Conservation (phyloP, 2,797 vertebrate species). For the Xerus rutilus region DNA sequence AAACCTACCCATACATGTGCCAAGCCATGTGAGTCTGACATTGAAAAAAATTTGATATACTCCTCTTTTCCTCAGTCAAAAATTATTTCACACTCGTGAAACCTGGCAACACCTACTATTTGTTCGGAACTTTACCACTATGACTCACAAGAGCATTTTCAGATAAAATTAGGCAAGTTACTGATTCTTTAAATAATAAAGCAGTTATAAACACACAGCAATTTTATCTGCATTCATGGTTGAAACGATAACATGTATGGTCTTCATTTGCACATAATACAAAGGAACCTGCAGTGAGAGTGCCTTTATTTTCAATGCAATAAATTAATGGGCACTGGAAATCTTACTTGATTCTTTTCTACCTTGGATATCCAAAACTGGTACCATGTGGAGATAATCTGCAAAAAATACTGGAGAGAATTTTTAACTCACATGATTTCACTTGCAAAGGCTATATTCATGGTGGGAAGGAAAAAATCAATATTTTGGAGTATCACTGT, state of each 20-base stretch:
- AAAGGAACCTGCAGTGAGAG: constrained; percentile 41
- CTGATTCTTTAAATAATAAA: constrained; percentile 68
- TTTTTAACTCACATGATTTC: constrained; percentile 55
- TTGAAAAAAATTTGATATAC: constrained; percentile 24
- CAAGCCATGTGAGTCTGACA: constrained; percentile 21
- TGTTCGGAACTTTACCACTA: constrained; percentile 51
- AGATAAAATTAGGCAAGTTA: constrained; percentile 67
- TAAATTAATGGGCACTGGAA: constrained; percentile 33
- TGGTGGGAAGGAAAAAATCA: constrained; percentile 20
- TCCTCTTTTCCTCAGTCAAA: constrained; percentile 40
- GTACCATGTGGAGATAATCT: not conserved
- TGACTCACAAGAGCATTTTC: constrained; percentile 64
- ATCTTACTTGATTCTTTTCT: constrained; percentile 34
- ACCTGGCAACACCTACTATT: constrained; percentile 52
- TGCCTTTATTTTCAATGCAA: constrained; percentile 38
- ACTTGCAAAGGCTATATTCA: constrained; percentile 49
- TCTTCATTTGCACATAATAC: constrained; percentile 35
- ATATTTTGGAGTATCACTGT: not conserved
- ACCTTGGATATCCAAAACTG: constrained; percentile 40
- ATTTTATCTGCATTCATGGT: constrained; percentile 22
- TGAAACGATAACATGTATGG: constrained; percentile 48
- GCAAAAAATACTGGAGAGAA: constrained; percentile 18
- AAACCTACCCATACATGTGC: not conserved
- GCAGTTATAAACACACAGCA: constrained; percentile 39
- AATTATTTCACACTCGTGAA: constrained; percentile 51